Conservation (phyloP, 2,797 vertebrate species). For the Psittacula derbiana region DNA sequence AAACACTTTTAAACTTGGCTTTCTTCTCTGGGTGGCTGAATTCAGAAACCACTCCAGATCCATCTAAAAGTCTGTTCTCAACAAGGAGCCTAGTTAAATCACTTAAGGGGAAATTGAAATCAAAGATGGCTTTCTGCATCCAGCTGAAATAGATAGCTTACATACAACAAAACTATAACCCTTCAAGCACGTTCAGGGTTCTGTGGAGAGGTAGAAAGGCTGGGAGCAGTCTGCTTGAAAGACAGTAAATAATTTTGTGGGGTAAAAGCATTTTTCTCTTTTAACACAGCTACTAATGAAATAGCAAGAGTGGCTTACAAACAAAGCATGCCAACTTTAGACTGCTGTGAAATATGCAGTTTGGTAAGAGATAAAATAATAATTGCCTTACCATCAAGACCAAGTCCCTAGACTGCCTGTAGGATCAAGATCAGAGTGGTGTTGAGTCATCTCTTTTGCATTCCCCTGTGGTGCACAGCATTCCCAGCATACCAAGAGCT, state of each 20-base stretch:
- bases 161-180: neutral
- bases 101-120: constrained; percentile 8
- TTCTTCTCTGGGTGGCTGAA: neutral
- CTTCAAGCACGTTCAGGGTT: neutral
- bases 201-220: neutral
- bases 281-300: neutral
- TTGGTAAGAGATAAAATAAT: constrained; percentile 43
- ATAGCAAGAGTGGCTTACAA: neutral
- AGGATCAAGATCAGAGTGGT: neutral
- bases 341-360: neutral
- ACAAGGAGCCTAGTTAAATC: neutral
- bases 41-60: neutral
- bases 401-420: constrained; percentile 15
- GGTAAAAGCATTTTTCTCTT: constrained; percentile 9
- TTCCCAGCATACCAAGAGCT: neutral
- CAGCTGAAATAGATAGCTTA: neutral
- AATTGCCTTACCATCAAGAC: constrained; percentile 34
- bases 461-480: neutral
- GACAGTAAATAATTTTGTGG: neutral
- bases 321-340: neutral
- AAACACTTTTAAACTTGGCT: neutral
- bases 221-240: neutral
- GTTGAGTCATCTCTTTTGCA: constrained; percentile 24
- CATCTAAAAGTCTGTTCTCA: neutral
- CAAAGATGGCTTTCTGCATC: constrained; percentile 1